phyloP scores from a whole-genome alignment of 2,113 vertebrate species.

The Coregonus clupeaformis region DNA sequence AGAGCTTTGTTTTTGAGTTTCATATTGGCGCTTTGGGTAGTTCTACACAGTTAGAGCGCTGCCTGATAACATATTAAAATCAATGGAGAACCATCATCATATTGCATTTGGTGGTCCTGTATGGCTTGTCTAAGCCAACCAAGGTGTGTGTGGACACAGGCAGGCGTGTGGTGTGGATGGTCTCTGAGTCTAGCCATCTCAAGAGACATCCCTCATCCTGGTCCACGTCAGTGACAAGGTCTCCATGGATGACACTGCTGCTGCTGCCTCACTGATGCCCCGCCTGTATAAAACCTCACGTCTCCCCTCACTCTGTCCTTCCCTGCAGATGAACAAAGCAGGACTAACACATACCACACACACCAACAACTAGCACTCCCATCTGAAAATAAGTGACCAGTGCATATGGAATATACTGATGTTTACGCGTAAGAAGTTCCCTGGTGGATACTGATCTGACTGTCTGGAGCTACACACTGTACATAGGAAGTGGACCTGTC shows the following conservation, averaged over 20 bases:
- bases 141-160: too few relatives aligned
- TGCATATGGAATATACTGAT: neutral
- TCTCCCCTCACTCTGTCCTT: slow-evolving; percentile 2
- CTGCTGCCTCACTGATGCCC: neutral
- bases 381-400: neutral
- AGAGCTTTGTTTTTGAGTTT: too few relatives aligned
- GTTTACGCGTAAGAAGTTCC: slow-evolving; percentile 5
- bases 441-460: slow-evolving; percentile 5
- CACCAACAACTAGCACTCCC: neutral
- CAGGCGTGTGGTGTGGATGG: neutral
- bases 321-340: neutral
- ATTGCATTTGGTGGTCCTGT: too few relatives aligned
- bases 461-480: slow-evolving; percentile 10
- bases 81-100: too few relatives aligned
- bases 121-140: too few relatives aligned
- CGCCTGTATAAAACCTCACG: slow-evolving; percentile 12
- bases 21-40: too few relatives aligned
- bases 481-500: slow-evolving; percentile 18
- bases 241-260: neutral
- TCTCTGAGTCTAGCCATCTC: too few relatives aligned
- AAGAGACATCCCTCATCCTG: neutral
- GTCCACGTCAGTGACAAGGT: slow-evolving; percentile 13
- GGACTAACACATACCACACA: neutral
- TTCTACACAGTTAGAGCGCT: too few relatives aligned
- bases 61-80: too few relatives aligned